Conservation (phyloP, 2,797 vertebrate species). For the Oryzias sinensis region DNA sequence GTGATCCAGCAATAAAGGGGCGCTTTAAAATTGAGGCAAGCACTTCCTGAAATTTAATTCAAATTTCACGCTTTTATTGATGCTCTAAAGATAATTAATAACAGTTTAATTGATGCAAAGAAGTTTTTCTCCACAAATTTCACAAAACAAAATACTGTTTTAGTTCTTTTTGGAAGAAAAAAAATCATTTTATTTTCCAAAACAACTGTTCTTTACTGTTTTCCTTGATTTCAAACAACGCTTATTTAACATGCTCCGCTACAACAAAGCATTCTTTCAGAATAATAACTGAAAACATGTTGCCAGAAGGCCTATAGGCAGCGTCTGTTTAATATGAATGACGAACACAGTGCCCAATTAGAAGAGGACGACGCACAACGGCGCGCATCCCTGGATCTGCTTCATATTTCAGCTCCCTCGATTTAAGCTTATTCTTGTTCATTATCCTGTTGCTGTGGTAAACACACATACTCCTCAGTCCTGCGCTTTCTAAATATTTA, state of each 20-base stretch:
- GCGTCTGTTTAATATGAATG: slow-evolving; percentile 44
- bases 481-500: slow-evolving; percentile 19
- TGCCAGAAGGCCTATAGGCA: slow-evolving; percentile 46
- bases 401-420: neutral
- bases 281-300: slow-evolving; percentile 41
- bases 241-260: neutral
- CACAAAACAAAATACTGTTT: no score
- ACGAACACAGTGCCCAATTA: slow-evolving; percentile 33
- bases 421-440: neutral
- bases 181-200: no score
- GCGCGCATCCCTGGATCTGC: neutral
- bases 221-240: no score
- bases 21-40: slow-evolving; percentile 33
- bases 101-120: no score
- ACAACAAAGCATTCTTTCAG: slow-evolving; percentile 32
- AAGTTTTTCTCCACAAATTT: no score
- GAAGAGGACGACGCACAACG: slow-evolving; percentile 18
- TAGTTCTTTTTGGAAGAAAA: no score
- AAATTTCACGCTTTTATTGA: neutral
- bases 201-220: no score
- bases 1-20: slow-evolving; percentile 41
- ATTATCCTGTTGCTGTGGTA: slow-evolving; percentile 2
- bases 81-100: no score
- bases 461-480: neutral
- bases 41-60: slow-evolving; percentile 38